Evolutionary conservation across 2,113 vertebrate genomes (phyloP).

Genomic region (Vulpes vulpes): DNA sequence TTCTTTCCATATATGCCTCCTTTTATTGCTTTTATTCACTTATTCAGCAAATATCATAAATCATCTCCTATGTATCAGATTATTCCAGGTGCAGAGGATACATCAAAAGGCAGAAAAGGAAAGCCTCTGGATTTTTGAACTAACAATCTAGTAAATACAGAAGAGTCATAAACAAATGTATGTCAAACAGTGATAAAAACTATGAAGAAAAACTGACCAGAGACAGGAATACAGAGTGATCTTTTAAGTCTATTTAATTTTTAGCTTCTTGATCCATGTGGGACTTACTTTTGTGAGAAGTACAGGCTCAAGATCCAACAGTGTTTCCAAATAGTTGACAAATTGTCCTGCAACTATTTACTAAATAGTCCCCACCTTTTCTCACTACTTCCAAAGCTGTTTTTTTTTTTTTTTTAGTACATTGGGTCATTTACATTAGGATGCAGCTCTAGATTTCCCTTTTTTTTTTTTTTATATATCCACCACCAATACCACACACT

Average conservation of each 20-base stretch:
- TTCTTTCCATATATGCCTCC: neutral
- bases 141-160: neutral
- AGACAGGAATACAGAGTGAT: neutral
- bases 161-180: neutral
- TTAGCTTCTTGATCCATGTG: neutral
- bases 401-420: neutral
- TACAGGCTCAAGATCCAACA: neutral
- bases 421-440: neutral
- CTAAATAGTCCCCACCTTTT: neutral
- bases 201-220: neutral
- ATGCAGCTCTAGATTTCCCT: neutral
- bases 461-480: neutral
- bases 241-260: neutral
- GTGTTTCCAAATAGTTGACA: neutral
- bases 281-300: neutral
- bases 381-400: neutral
- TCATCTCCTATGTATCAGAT: neutral
- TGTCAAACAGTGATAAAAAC: neutral
- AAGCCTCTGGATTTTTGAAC: neutral
- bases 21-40: constrained; percentile 13
- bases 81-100: neutral
- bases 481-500: neutral
- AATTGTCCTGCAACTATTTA: neutral
- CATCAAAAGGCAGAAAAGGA: neutral
- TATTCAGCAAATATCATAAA: neutral